phyloP scores from a whole-genome alignment of 2,888 invertebrate genomes.

The Rhodophaea formosa region DNA sequence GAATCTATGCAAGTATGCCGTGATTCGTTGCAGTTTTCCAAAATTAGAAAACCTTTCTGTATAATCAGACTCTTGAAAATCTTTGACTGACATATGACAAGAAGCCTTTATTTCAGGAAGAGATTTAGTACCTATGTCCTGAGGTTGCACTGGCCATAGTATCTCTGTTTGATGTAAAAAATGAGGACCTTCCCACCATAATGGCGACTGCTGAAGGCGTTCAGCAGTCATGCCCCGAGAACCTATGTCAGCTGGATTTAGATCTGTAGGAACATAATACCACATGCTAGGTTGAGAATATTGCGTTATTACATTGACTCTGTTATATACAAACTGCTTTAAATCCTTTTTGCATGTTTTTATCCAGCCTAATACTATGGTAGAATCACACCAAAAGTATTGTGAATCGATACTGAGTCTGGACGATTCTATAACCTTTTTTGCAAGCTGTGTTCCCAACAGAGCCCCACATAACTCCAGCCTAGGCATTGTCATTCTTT shows the following conservation, averaged over 20 bases:
- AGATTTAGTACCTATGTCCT: background rate
- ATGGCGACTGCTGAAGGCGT: too few species aligned
- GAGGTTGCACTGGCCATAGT: conserved; percentile 14
- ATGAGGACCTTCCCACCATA: conserved; percentile 12
- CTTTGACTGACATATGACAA: background rate
- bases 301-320: background rate
- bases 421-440: background rate
- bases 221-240: conserved; percentile 21
- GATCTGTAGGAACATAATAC: conserved; percentile 17
- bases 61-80: background rate
- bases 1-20: conserved; percentile 22
- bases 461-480: background rate
- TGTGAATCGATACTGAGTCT: too few species aligned
- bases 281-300: conserved; percentile 12
- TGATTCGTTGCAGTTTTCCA: background rate
- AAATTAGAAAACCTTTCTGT: background rate
- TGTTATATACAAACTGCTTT: conserved; percentile 20
- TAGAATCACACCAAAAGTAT: too few species aligned
- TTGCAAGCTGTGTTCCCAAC: conserved; percentile 21
- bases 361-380: too few species aligned
- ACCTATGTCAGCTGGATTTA: too few species aligned
- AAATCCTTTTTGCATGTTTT: conserved; percentile 1
- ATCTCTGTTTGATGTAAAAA: conserved; percentile 17
- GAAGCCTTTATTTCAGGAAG: background rate
- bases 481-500: background rate